Conservation (phyloP, 2,888 invertebrate genomes). For the Drosophila kuntzei region DNA sequence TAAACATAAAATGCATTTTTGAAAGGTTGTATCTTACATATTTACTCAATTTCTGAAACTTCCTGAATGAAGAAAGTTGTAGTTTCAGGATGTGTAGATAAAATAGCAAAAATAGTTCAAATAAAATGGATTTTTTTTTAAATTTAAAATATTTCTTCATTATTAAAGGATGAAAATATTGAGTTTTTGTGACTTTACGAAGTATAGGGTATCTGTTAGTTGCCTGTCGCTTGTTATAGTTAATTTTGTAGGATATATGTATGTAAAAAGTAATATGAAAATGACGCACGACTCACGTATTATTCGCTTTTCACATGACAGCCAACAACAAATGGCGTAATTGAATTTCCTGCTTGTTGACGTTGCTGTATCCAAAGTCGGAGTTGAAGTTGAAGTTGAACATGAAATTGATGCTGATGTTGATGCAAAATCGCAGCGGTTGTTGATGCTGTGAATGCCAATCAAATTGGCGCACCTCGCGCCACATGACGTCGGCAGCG, state of each 20-base stretch:
- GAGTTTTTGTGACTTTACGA: too few relatives aligned
- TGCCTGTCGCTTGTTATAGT: background rate
- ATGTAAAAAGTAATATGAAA: conserved; percentile 9
- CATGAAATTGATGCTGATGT: conserved; percentile 44
- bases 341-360: conserved; percentile 57
- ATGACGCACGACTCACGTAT: conserved; percentile 27
- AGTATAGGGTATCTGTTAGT: background rate
- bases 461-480: conserved; percentile 77
- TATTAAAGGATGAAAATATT: too few relatives aligned
- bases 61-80: too few relatives aligned
- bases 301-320: conserved; percentile 44
- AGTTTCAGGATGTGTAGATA: too few relatives aligned
- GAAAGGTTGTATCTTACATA: too few relatives aligned
- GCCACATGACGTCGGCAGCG: conserved; percentile 47
- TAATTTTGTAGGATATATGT: background rate
- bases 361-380: conserved; percentile 7
- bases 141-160: too few relatives aligned
- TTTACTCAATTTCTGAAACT: too few relatives aligned
- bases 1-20: too few relatives aligned
- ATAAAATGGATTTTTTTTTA: too few relatives aligned
- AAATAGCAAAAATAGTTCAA: too few relatives aligned
- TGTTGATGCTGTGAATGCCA: conserved; percentile 64
- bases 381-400: conserved; percentile 26
- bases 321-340: conserved; percentile 60
- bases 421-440: conserved; percentile 44